These are phyloP conservation scores for Pseudolaguvia tuberculata DNA, from an alignment of 2,113 vertebrate genomes.

Conservation along the genomic window DNA sequence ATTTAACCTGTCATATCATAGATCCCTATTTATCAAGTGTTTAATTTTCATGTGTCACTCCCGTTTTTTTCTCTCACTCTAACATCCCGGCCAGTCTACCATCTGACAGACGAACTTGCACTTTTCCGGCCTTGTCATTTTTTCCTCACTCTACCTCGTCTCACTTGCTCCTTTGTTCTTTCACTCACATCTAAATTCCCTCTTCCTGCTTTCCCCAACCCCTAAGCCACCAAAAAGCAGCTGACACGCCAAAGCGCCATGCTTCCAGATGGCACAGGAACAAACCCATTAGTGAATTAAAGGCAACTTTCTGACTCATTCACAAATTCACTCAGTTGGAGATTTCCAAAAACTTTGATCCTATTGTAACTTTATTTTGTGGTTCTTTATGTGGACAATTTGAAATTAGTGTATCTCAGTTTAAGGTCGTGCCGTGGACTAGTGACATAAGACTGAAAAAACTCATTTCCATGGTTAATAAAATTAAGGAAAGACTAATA, in stretches of 20 bases:
- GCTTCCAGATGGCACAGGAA: conserved; percentile 32
- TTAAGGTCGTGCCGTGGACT: neutral
- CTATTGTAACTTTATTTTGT: conserved; percentile 2
- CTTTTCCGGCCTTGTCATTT: conserved; percentile 23
- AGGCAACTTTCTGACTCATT: conserved; percentile 22
- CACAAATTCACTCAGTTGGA: conserved; percentile 30
- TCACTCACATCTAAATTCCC: neutral
- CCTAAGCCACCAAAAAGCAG: conserved; percentile 13
- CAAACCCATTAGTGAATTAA: conserved; percentile 35
- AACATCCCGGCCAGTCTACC: conserved; percentile 18
- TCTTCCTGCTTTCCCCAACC: neutral
- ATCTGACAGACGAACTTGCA: conserved; percentile 23
- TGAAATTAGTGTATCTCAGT: neutral
- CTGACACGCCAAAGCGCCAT: conserved; percentile 16
- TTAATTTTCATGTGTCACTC: conserved; percentile 40
- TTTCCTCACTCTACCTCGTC: neutral
- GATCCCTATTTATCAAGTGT: conserved; percentile 36
- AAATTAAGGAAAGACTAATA: neutral
- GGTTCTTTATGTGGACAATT: neutral
- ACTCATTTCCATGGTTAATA: neutral
- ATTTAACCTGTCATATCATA: conserved; percentile 12
- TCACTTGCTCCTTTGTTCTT: neutral
- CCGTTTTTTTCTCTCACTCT: conserved; percentile 14
- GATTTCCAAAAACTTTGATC: neutral
- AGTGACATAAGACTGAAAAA: neutral